These are phyloP conservation scores for Falco berigora DNA, from an alignment of 2,797 vertebrate genomes.

Conservation along the genomic window DNA sequence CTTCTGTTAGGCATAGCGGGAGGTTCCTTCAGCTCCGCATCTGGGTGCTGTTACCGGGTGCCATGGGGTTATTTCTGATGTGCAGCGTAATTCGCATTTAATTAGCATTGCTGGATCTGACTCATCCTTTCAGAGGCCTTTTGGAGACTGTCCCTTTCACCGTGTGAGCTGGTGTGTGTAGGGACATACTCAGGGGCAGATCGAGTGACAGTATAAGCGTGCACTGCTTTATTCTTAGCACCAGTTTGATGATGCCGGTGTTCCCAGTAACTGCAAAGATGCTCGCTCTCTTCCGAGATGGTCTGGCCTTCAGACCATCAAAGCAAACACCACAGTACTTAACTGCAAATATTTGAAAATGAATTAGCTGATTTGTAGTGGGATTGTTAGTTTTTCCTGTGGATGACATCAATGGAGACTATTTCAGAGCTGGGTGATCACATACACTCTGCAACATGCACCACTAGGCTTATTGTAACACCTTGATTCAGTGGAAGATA, in stretches of 20 bases:
- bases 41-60: accelerated
- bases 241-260: not conserved
- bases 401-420: not conserved
- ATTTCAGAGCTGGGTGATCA: not conserved
- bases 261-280: not conserved
- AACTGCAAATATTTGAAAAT: not conserved
- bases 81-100: accelerated
- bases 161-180: not conserved
- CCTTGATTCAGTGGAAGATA: not conserved
- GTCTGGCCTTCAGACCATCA: not conserved
- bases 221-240: not conserved
- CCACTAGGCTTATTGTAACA: not conserved
- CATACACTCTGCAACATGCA: not conserved
- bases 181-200: accelerated
- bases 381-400: not conserved
- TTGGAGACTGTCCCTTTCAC: not conserved
- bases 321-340: not conserved
- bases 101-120: accelerated
- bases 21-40: not conserved
- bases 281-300: not conserved
- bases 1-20: not conserved
- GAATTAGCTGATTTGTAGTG: not conserved
- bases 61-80: not conserved
- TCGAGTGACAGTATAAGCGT: accelerated
- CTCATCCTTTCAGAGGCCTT: not conserved